Base-by-base conservation (phyloP, 1,140 invertebrate species). In the Onthophagus taurus region DNA sequence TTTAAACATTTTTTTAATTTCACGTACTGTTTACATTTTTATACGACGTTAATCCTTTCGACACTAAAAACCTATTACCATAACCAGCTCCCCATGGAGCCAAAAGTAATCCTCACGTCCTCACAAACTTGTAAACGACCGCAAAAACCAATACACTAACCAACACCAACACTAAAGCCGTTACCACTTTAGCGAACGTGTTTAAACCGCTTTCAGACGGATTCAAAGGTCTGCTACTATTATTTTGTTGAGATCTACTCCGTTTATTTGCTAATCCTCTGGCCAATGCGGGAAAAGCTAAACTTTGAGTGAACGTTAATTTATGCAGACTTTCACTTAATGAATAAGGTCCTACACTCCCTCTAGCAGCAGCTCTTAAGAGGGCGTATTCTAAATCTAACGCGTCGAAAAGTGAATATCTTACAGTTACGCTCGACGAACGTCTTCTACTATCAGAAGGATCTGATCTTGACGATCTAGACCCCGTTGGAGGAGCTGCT, bases 71-170 rank as follows among this genome's bases (percentile, higher is more conserved):
- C n/a, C n/a, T n/a, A n/a, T n/a, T n/a, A n/a, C n/a, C n/a, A n/a
- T n/a, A n/a, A n/a, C n/a, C n/a, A n/a, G n/a, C n/a, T n/a, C n/a
- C n/a, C n/a, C n/a, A n/a, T n/a, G n/a, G n/a, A n/a, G n/a, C n/a
- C 50, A 81, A 68, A 63, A 82, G 72, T 71, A 78, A 80, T 31
- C 78, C 79, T 83, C 79, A 83, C 76, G 79, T 80, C 56, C 75
- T 70, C 52, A 81, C 78, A 54, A 82, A 82, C 57, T 83, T 84
- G 57, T 83, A 83, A 16, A 85, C 78, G 2, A 83, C 77, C 8
- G 80, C 74, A 58, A 83, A 82, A 37, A 83, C 80, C 55, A 85
- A 67, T 33, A 84, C 76, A 51, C 78, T 81, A 16, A 84, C 77
- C 7, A 83, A 61, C 47, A 83, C 76, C 13, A 83, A 61, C 1